A percentile compares a stretch with the other conserved stretches of the same genome.
These are phyloP conservation scores for Oncorhynchus mykiss DNA, from an alignment of 2,113 vertebrate genomes.

Conservation along the genomic window DNA sequence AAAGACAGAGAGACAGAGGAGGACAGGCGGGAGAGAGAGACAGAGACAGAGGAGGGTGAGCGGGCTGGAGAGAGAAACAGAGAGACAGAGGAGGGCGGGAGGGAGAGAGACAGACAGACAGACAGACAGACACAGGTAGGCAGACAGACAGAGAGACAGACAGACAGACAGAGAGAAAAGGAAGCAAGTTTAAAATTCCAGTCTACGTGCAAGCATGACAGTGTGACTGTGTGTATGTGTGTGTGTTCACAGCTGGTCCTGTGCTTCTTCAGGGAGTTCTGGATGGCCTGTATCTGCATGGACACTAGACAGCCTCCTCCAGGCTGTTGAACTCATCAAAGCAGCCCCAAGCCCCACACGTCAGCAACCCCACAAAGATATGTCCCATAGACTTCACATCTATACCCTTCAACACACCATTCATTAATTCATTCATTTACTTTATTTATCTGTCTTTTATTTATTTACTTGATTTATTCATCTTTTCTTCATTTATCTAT, in stretches of 20 bases:
- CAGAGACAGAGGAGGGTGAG: no score
- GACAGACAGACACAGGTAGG: no score
- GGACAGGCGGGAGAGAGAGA: no score
- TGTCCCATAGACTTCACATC: constrained; percentile 98
- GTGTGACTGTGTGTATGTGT: neutral
- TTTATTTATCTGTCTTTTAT: neutral
- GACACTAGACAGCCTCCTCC: constrained; percentile 97
- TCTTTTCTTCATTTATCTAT: no score
- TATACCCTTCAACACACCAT: constrained; percentile 79
- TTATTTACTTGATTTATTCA: neutral
- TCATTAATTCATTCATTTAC: neutral
- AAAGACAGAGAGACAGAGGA: no score
- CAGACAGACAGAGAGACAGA: no score
- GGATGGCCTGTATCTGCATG: constrained; percentile 98
- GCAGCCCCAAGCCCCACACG: constrained; percentile 97
- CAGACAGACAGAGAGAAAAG: neutral
- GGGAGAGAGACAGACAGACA: no score
- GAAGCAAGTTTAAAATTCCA: neutral
- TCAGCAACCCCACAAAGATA: constrained; percentile 95
- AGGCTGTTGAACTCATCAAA: constrained; percentile 98
- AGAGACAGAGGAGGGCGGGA: no score
- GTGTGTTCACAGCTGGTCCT: constrained; percentile 76
- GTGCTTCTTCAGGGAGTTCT: constrained; percentile 91
- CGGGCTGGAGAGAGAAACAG: no score
- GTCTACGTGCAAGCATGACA: neutral